Evolutionary conservation across 2,888 invertebrate genomes (phyloP).

Genomic region (Ophion ventricosus): DNA sequence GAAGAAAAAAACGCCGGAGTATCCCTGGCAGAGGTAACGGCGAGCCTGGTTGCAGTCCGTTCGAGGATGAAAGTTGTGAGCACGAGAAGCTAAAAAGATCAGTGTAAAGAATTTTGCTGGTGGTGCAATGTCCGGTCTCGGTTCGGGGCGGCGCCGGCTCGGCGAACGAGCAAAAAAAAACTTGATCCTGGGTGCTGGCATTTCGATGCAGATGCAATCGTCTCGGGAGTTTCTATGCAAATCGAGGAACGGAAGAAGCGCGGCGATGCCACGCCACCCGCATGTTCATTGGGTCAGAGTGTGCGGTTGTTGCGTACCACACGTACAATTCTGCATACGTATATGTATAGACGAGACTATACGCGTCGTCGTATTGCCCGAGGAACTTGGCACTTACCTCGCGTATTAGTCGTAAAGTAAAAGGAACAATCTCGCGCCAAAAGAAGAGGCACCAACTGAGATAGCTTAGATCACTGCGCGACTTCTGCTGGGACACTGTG

Average conservation of each 20-base stretch:
- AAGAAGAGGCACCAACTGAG: constrained; percentile 41
- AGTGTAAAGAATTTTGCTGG: constrained; percentile 49
- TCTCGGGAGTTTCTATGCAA: constrained; percentile 74
- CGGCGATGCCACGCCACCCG: constrained; percentile 66
- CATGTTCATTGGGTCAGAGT: constrained; percentile 70
- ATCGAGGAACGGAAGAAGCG: constrained; percentile 61
- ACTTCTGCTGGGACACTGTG: constrained; percentile 29
- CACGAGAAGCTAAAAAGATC: constrained; percentile 12
- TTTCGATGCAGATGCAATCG: constrained; percentile 69
- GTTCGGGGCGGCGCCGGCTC: constrained; percentile 56
- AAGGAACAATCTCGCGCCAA: constrained; percentile 61
- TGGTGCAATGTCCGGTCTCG: constrained; percentile 54
- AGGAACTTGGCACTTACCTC: constrained; percentile 61
- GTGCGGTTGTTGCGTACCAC: constrained; percentile 62
- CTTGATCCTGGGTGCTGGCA: constrained; percentile 61
- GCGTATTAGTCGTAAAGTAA: constrained; percentile 67
- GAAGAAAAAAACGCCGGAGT: constrained; percentile 60
- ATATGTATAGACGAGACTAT: constrained; percentile 21
- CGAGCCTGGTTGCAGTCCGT: constrained; percentile 50
- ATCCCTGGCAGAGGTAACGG: constrained; percentile 27
- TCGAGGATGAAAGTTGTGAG: constrained; percentile 27
- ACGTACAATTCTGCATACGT: constrained; percentile 22
- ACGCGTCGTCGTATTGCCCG: constrained; percentile 36
- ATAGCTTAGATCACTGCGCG: constrained; percentile 29
- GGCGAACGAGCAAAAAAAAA: constrained; percentile 47